Evolutionary conservation across 2,113 vertebrate genomes (phyloP), one percentile per base, ranked within the genome.

Genomic region (Phrynosoma blainvillii): DNA sequence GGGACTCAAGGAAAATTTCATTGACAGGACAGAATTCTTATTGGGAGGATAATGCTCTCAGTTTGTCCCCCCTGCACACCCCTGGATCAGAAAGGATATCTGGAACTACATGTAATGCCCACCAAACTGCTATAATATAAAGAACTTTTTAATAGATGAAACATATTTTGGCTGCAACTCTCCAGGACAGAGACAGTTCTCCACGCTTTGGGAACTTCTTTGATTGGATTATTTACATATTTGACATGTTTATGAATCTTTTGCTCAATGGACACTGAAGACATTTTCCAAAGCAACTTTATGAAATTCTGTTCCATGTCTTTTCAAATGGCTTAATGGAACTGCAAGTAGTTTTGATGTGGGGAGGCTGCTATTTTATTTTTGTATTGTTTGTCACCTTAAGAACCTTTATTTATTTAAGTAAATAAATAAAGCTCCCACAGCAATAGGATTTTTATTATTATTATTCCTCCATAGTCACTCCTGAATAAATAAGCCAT

Each of bases 391-490:
- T 52, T 78, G 42, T 25, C 2, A 56, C 30, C 32, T 52, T 79
- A 25, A 30, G 54, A 79, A 21, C 18, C n/a, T n/a, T n/a, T n/a
- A n/a, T n/a, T n/a, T n/a, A n/a, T n/a, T n/a, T n/a, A n/a, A 40
- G 66, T 66, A 66, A 82, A 81, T 40, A 80, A 80, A 81, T 81
- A 82, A 62, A 82, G 12, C 2, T 66, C 23, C 8, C 79, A 42
- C 82, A 16, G 3, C 4, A 74, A 59, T 81, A 92, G 47, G 59
- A 4, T 62, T 89, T 85, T 42, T 84, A 27, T 73, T 9, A 54
- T 88, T 85, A 87, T 89, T 89, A 79, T 62, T 93, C n/a, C 79
- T 91, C 87, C 25, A 90, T 56, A 85, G 70, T 90, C 79, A 83
- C 73, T 12, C 18, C 52, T 6, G 42, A 88, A 23, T 32, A 87